Percentiles rank a stretch among this genome's conserved stretches.
Conservation (phyloP, 2,888 invertebrate species). For the Philonicus albiceps region DNA sequence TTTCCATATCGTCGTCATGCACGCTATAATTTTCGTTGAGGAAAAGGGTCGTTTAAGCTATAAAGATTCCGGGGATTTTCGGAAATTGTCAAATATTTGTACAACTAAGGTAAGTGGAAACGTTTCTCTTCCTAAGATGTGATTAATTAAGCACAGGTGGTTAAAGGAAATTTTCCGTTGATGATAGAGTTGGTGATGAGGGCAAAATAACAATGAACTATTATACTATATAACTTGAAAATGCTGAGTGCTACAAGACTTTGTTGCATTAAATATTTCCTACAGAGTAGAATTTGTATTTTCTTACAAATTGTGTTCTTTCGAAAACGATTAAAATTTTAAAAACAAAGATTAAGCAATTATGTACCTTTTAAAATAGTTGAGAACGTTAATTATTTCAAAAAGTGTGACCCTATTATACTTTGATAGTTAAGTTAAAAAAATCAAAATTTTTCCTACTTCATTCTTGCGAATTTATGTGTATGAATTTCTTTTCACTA, state of each 20-base stretch:
- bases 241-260: background rate
- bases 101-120: background rate
- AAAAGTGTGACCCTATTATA: background rate
- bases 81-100: conserved; percentile 10
- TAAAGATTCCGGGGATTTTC: conserved; percentile 5
- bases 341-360: background rate
- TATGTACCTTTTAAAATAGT: background rate
- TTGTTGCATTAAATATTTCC: background rate
- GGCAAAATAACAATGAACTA: background rate
- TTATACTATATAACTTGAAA: background rate
- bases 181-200: background rate
- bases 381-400: background rate
- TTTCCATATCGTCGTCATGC: conserved; percentile 16
- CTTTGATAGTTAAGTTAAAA: too few relatives aligned
- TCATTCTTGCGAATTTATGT: too few relatives aligned
- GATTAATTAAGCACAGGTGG: background rate
- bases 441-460: background rate
- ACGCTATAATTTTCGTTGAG: conserved; percentile 6
- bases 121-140: background rate
- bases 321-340: background rate
- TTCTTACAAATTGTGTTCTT: background rate
- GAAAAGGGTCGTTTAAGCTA: background rate
- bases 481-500: too few relatives aligned
- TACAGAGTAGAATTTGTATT: background rate
- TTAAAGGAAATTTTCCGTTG: background rate